Evolutionary conservation across 2,888 invertebrate species (phyloP).

Genomic region (Yponomeuta evonymella): DNA sequence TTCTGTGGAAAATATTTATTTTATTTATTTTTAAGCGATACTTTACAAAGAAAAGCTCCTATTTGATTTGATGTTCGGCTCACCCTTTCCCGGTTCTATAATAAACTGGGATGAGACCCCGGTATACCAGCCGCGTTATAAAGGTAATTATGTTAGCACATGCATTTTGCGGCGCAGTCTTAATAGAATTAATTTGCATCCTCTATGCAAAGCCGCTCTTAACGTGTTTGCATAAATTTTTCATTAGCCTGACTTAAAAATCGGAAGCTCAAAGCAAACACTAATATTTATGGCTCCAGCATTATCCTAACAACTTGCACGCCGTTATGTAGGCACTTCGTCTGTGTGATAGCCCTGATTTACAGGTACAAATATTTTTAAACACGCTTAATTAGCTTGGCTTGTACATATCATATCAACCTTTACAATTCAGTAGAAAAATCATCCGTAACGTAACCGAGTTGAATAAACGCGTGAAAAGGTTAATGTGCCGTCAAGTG

Average conservation of each 20-base stretch:
- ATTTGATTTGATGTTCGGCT: neutral
- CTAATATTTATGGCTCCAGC: neutral
- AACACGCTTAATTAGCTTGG: too few relatives aligned
- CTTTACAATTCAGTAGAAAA: too few relatives aligned
- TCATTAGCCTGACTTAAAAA: slow-evolving; percentile 11
- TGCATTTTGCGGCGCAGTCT: slow-evolving; percentile 13
- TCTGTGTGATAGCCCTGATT: neutral
- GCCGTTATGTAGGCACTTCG: neutral
- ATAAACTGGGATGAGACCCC: neutral
- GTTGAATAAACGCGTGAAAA: too few relatives aligned
- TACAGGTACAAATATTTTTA: neutral
- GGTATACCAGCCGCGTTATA: neutral
- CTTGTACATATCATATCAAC: too few relatives aligned
- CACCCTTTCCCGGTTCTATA: neutral
- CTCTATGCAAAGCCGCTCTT: slow-evolving; percentile 48
- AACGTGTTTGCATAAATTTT: slow-evolving; percentile 49
- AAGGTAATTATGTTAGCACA: slow-evolving; percentile 12
- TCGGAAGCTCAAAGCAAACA: neutral
- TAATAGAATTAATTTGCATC: slow-evolving; percentile 56
- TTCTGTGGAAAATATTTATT: too few relatives aligned
- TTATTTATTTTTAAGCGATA: too few relatives aligned
- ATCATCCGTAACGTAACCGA: too few relatives aligned
- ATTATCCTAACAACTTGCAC: neutral
- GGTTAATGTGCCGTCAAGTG: too few relatives aligned
- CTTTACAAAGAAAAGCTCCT: too few relatives aligned